Evolutionary conservation across 2,113 vertebrate genomes (phyloP).

Genomic region (Phylloscopus trochiloides): DNA sequence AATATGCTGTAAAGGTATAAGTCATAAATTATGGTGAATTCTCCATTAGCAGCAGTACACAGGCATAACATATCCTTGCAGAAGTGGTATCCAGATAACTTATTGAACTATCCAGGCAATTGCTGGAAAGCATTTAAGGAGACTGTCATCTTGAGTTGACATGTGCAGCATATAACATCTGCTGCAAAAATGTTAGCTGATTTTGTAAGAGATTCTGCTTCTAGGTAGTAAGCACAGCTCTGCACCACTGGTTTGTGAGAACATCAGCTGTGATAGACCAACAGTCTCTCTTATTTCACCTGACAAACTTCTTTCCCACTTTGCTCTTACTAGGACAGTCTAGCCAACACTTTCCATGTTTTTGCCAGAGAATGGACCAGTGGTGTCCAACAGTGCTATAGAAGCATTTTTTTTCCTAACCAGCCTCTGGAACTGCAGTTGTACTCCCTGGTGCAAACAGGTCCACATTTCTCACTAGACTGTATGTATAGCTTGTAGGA

Average conservation of each 20-base stretch:
- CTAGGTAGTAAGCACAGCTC: background rate
- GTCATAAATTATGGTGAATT: background rate
- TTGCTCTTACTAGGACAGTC: background rate
- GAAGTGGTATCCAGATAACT: background rate
- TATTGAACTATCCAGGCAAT: background rate
- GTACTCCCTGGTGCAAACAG: background rate
- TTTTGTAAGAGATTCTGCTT: background rate
- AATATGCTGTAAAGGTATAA: background rate
- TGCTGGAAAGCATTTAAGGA: background rate
- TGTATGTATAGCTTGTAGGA: background rate
- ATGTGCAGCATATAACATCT: background rate
- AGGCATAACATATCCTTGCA: background rate
- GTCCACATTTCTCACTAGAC: background rate
- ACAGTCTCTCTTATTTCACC: background rate
- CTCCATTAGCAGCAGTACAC: background rate
- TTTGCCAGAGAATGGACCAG: background rate
- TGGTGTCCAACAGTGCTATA: rapidly evolving
- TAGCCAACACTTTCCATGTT: background rate
- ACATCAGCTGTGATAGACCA: background rate
- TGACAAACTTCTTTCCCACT: background rate
- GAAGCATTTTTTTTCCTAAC: background rate
- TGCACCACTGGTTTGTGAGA: background rate
- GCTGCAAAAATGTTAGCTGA: background rate
- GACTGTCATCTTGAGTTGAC: background rate
- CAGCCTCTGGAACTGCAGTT: background rate